Conservation (phyloP, 1,140 invertebrate genomes). For the Pseudomyrmex concolor region DNA sequence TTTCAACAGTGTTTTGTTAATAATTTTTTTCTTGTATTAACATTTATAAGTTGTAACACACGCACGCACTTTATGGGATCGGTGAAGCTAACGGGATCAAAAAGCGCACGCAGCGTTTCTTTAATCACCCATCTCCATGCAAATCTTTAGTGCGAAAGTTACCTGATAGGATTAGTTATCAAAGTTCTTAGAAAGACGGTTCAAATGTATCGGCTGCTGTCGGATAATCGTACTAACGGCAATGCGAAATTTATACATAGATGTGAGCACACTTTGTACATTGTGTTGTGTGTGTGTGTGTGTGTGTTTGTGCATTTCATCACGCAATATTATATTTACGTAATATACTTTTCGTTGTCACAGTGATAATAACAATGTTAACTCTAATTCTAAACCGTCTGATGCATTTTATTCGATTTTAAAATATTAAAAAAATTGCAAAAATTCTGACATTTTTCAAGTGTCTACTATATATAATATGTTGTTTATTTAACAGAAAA, state of each 20-base stretch:
- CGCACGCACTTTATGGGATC: not conserved
- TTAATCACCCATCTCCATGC: constrained; percentile 3
- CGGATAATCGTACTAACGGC: constrained; percentile 10
- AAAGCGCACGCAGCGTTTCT: constrained; percentile 17
- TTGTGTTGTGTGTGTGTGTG: too few relatives aligned
- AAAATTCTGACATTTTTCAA: too few relatives aligned
- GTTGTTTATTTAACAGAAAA: too few relatives aligned
- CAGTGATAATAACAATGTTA: too few relatives aligned
- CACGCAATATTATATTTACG: not conserved
- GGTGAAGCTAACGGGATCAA: not conserved
- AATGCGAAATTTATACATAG: not conserved
- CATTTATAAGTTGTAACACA: not conserved
- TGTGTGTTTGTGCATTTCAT: not conserved
- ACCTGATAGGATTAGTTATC: constrained; percentile 44
- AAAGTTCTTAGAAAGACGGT: constrained; percentile 48
- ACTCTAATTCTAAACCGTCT: too few relatives aligned
- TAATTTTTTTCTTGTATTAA: not conserved
- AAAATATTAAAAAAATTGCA: too few relatives aligned
- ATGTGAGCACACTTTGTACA: not conserved
- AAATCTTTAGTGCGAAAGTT: constrained; percentile 14
- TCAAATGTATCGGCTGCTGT: constrained; percentile 40
- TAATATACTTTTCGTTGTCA: too few relatives aligned
- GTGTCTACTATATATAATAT: too few relatives aligned
- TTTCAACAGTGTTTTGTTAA: not conserved
- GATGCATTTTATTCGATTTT: too few relatives aligned